These are phyloP conservation scores for Astur gentilis DNA, from an alignment of 2,113 vertebrate genomes.

Conservation along the genomic window DNA sequence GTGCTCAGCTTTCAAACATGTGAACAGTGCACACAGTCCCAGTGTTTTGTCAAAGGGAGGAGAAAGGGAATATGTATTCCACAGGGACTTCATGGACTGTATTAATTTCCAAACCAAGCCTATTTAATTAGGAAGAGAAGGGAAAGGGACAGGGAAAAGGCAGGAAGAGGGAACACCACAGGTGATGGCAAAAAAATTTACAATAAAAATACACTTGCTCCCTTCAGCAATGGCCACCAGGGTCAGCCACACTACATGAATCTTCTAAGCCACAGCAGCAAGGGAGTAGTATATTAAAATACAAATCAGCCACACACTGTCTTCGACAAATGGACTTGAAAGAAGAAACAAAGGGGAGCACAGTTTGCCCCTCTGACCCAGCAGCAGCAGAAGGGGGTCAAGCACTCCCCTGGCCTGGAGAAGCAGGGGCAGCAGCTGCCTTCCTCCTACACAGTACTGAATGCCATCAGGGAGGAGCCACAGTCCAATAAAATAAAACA, in stretches of 20 bases:
- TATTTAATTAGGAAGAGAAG: slow-evolving; percentile 12
- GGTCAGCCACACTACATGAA: not conserved
- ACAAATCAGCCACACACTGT: not conserved
- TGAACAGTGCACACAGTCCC: not conserved
- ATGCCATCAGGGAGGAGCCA: not conserved
- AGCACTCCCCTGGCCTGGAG: not conserved
- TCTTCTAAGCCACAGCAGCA: not conserved
- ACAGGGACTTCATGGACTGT: not conserved
- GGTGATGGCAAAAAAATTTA: not conserved
- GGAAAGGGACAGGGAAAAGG: not conserved
- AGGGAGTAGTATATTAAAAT: not conserved
- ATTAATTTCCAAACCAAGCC: slow-evolving; percentile 9
- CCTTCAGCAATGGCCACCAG: not conserved
- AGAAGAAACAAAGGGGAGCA: not conserved
- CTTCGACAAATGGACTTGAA: not conserved
- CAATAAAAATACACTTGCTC: not conserved
- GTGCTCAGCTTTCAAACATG: not conserved
- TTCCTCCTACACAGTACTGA: not conserved
- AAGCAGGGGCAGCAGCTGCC: not conserved
- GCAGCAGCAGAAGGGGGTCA: not conserved
- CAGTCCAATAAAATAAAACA: not conserved
- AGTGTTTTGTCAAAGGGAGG: not conserved
- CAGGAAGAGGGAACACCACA: not conserved
- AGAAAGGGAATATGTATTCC: not conserved
- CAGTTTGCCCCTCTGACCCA: not conserved